Conservation (phyloP, 2,888 invertebrate genomes). For the Coenonympha glycerion region DNA sequence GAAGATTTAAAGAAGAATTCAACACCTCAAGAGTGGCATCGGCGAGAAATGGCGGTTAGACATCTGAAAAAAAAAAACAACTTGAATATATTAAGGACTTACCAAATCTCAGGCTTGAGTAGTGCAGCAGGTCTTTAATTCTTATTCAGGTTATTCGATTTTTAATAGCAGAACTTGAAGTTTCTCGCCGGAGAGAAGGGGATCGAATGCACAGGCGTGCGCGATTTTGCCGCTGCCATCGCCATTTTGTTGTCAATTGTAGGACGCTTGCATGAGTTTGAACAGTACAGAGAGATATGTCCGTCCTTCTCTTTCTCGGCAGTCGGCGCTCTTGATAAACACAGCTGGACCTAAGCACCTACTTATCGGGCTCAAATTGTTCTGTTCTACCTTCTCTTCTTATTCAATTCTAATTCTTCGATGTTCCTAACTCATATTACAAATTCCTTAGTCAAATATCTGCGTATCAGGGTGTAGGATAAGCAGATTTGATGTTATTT, state of each 20-base stretch:
- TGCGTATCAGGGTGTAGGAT: too few relatives aligned
- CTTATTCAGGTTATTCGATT: slow-evolving; percentile 27
- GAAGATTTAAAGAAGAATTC: not conserved
- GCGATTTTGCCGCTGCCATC: slow-evolving; percentile 34
- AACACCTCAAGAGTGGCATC: not conserved
- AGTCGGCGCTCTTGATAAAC: slow-evolving; percentile 5
- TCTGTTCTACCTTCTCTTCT: too few relatives aligned
- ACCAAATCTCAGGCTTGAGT: not conserved
- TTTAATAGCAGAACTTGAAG: slow-evolving; percentile 33
- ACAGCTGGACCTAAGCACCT: not conserved
- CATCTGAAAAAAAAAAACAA: slow-evolving; percentile 3
- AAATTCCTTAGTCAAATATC: too few relatives aligned
- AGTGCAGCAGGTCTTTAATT: not conserved
- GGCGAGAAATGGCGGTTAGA: not conserved
- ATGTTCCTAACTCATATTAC: too few relatives aligned
- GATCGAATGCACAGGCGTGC: slow-evolving; percentile 37
- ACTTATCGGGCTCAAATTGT: too few relatives aligned
- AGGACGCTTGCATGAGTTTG: slow-evolving; percentile 42
- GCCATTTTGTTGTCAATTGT: slow-evolving; percentile 58
- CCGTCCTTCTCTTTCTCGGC: slow-evolving; percentile 11
- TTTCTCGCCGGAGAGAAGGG: slow-evolving; percentile 41
- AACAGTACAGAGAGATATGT: slow-evolving; percentile 40
- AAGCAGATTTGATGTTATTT: too few relatives aligned
- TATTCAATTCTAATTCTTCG: too few relatives aligned
- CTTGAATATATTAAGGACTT: not conserved